Percentiles rank a stretch among this genome's conserved stretches.
Conservation (phyloP, 2,888 invertebrate genomes). For the Iselma pallidipennis region DNA sequence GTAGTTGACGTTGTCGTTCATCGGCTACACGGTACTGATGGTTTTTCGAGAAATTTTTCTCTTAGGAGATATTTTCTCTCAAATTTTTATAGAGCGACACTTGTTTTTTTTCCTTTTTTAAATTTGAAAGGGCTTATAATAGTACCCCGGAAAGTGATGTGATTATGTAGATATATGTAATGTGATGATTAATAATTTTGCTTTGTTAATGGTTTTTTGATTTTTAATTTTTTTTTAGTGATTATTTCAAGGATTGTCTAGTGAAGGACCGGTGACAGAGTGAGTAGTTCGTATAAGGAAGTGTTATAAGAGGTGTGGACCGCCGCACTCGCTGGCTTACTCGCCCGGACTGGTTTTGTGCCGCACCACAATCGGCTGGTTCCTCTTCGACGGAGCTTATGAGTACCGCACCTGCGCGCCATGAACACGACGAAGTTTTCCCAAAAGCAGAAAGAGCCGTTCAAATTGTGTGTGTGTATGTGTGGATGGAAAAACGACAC, state of each 20-base stretch:
- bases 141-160: conserved; percentile 27
- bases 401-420: conserved; percentile 28
- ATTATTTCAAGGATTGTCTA: conserved; percentile 22
- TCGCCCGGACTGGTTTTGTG: conserved; percentile 58
- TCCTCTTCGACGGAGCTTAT: conserved; percentile 31
- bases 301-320: conserved; percentile 54
- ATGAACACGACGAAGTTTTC: conserved; percentile 27
- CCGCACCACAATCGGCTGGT: conserved; percentile 47
- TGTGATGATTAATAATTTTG: neutral
- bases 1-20: conserved; percentile 1
- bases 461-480: neutral
- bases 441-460: conserved; percentile 16
- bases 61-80: neutral
- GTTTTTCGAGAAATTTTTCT: neutral
- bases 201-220: too few species aligned
- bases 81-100: neutral
- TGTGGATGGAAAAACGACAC: neutral
- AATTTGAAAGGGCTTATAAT: conserved; percentile 7
- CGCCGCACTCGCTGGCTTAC: conserved; percentile 64
- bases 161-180: conserved; percentile 2
- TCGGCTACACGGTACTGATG: conserved; percentile 3
- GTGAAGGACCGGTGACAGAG: conserved; percentile 49
- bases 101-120: neutral
- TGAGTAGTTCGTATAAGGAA: conserved; percentile 52
- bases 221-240: neutral